phyloP scores from a whole-genome alignment of 2,113 vertebrate species.

The Pithys albifrons region DNA sequence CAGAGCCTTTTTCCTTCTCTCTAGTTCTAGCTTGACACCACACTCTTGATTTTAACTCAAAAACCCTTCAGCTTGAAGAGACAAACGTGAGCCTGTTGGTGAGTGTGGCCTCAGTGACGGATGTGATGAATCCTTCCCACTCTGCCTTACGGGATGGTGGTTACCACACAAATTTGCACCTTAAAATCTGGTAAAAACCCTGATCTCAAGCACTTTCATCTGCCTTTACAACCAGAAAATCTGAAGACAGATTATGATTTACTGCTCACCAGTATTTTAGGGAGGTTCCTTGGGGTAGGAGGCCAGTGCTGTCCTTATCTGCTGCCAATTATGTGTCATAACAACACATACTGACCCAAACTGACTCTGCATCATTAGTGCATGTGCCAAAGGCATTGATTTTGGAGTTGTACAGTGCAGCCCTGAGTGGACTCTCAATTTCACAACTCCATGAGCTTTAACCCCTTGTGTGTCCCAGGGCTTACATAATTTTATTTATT shows the following conservation, averaged over 20 bases:
- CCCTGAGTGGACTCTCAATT: constrained; percentile 46
- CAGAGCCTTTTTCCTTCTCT: not conserved
- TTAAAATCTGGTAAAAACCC: not conserved
- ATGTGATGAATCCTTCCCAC: not conserved
- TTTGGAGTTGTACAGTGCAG: constrained; percentile 29
- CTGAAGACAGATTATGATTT: not conserved
- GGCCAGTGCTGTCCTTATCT: not conserved
- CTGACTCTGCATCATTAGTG: constrained; percentile 36
- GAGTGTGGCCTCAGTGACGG: accelerated
- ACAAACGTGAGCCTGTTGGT: not conserved
- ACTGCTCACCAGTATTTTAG: not conserved
- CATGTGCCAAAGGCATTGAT: constrained; percentile 46
- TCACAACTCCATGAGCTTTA: constrained; percentile 53
- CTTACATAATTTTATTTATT: constrained; percentile 36
- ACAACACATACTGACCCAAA: constrained; percentile 43
- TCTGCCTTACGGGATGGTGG: not conserved
- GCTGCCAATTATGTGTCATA: not conserved
- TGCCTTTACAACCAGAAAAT: not conserved
- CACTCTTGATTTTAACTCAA: not conserved
- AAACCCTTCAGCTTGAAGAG: not conserved
- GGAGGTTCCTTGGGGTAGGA: constrained; percentile 19
- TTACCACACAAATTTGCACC: not conserved
- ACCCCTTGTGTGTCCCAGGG: not conserved
- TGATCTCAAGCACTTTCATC: not conserved
- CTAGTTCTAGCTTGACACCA: not conserved